Conservation (phyloP, 2,888 invertebrate genomes). For the Dasypolia templi region DNA sequence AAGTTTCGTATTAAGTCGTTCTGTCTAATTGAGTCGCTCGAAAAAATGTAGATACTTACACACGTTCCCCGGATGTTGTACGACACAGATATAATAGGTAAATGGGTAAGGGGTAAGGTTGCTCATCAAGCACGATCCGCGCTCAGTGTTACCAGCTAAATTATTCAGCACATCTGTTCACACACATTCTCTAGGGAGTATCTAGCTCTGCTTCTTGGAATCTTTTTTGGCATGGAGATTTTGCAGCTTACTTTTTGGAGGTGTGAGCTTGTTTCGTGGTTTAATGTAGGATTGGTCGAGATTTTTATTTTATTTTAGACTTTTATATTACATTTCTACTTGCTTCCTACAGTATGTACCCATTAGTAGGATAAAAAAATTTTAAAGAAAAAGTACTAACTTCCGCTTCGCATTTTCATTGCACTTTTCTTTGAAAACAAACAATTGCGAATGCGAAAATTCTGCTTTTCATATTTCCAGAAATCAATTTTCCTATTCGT, state of each 20-base stretch:
- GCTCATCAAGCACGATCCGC: slow-evolving; percentile 69
- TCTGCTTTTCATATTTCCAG: slow-evolving; percentile 8
- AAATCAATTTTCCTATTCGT: background rate
- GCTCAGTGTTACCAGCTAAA: slow-evolving; percentile 77
- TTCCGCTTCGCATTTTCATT: background rate
- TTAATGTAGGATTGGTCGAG: background rate
- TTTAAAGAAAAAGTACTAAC: background rate
- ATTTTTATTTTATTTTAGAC: too few species aligned
- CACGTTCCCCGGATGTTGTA: slow-evolving; percentile 48
- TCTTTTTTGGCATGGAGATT: slow-evolving; percentile 77
- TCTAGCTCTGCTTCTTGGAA: slow-evolving; percentile 60
- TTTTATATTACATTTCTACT: too few species aligned
- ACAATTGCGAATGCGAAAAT: background rate
- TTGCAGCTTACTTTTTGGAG: slow-evolving; percentile 58
- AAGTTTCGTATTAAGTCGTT: slow-evolving; percentile 66
- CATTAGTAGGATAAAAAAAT: too few species aligned
- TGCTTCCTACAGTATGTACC: too few species aligned
- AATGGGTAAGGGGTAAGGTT: slow-evolving; percentile 61
- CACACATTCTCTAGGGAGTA: slow-evolving; percentile 69
- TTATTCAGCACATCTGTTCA: slow-evolving; percentile 80
- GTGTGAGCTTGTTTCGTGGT: background rate
- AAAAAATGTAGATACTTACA: slow-evolving; percentile 63
- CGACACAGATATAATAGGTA: slow-evolving; percentile 60
- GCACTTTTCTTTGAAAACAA: slow-evolving; percentile 8
- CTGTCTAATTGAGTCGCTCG: slow-evolving; percentile 67